These are phyloP conservation scores for Madoqua kirkii DNA, from an alignment of 2,113 vertebrate genomes.

Conservation along the genomic window DNA sequence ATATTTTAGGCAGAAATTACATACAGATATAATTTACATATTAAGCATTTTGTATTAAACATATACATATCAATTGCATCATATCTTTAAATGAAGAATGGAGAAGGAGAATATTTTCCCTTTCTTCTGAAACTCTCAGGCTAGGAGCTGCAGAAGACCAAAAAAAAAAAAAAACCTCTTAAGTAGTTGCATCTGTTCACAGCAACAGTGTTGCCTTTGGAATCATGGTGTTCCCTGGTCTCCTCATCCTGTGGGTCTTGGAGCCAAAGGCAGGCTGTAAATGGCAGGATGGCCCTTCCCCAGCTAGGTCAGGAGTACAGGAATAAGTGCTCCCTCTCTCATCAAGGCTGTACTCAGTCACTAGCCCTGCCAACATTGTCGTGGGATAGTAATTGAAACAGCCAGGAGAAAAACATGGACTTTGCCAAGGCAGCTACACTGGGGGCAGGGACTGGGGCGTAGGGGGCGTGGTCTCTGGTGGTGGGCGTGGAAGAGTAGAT, in stretches of 20 bases:
- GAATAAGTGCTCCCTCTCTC: background rate
- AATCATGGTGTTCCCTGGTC: background rate
- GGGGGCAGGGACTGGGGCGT: rapidly evolving
- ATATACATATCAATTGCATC: background rate
- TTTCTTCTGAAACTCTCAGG: background rate
- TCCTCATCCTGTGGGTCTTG: background rate
- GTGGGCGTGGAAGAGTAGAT: background rate
- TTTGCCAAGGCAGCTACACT: background rate
- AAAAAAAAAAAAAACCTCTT: background rate
- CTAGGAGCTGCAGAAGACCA: background rate
- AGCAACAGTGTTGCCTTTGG: background rate
- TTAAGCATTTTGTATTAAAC: background rate
- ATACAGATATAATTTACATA: background rate
- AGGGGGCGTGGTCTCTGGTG: background rate
- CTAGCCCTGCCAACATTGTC: background rate
- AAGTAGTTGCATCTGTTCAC: background rate
- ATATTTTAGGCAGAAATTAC: background rate
- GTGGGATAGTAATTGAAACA: background rate
- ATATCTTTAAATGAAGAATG: constrained; percentile 22
- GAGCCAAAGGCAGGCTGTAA: background rate
- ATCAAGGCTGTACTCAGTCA: background rate
- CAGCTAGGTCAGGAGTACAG: constrained; percentile 8
- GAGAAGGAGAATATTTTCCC: background rate
- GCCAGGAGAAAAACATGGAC: background rate
- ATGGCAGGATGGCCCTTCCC: background rate